phyloP scores from a whole-genome alignment of 2,113 vertebrate genomes.

The Camelus dromedarius region DNA sequence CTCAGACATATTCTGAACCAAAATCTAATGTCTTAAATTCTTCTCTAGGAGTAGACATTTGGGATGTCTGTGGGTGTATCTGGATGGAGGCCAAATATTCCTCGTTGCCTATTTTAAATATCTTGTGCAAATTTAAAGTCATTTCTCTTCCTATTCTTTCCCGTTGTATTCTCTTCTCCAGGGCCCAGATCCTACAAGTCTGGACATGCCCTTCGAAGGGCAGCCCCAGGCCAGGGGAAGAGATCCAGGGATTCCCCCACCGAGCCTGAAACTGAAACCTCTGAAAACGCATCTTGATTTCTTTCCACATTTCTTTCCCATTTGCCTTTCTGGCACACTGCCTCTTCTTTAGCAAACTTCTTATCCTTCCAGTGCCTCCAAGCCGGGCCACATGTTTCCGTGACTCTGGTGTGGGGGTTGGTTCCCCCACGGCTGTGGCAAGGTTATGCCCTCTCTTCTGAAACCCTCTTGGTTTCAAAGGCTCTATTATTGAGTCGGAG shows the following conservation, averaged over 20 bases:
- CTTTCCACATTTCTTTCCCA: neutral
- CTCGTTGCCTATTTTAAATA: neutral
- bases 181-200: constrained; percentile 26
- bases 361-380: neutral
- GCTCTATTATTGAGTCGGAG: neutral
- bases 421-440: neutral
- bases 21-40: neutral
- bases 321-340: neutral
- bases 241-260: neutral
- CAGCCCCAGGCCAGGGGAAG: neutral
- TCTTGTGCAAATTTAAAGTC: neutral
- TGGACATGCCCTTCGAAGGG: neutral
- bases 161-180: neutral
- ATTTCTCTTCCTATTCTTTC: neutral
- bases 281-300: neutral
- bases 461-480: neutral
- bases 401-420: neutral
- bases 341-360: neutral
- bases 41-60: neutral
- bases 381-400: neutral
- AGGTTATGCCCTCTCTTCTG: neutral
- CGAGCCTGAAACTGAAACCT: neutral
- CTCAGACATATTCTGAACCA: neutral
- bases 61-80: neutral
- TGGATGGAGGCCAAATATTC: neutral